These are phyloP conservation scores for Drosophila pruinosa DNA, from an alignment of 1,140 invertebrate species.

Conservation along the genomic window DNA sequence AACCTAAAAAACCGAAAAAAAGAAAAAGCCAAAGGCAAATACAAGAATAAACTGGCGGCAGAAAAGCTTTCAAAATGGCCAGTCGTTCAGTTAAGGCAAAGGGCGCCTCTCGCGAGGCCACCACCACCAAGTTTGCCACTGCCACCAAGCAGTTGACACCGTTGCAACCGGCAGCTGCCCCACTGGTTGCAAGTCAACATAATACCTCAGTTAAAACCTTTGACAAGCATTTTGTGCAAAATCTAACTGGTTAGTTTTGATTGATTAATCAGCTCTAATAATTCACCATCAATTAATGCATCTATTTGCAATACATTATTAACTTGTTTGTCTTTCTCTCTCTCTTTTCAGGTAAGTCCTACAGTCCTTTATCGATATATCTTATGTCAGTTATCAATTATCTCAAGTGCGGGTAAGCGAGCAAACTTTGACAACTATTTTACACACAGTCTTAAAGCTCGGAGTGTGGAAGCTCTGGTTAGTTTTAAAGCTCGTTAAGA, in stretches of 20 bases:
- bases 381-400: background rate
- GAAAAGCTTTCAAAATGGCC: conserved; percentile 19
- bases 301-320: background rate
- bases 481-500: too few relatives aligned
- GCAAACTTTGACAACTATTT: conserved; percentile 10
- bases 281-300: too few relatives aligned
- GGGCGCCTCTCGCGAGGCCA: conserved; percentile 7
- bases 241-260: conserved; percentile 53
- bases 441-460: background rate
- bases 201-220: background rate
- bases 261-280: too few relatives aligned
- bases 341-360: conserved; percentile 67
- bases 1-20: background rate
- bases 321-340: background rate
- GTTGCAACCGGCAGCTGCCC: background rate
- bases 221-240: conserved; percentile 44
- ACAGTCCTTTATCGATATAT: conserved; percentile 1
- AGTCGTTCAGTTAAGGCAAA: conserved; percentile 26
- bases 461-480: background rate
- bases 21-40: background rate
- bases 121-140: background rate
- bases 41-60: background rate
- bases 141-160: background rate
- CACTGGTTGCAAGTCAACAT: background rate
- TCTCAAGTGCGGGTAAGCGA: conserved; percentile 48